Conservation (phyloP, 2,888 invertebrate species). For the Melinopterus prodromus region DNA sequence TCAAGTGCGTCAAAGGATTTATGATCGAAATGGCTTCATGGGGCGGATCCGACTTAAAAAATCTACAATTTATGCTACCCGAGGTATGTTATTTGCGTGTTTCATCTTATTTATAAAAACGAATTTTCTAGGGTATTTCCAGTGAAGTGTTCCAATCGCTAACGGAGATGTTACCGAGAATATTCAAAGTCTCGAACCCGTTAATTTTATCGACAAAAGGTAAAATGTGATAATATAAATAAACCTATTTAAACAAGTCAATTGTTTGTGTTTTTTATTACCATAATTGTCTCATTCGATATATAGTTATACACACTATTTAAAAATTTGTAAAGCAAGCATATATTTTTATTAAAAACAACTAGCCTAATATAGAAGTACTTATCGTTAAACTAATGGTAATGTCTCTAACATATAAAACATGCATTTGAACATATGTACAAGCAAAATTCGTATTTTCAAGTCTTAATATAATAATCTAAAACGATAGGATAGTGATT, state of each 20-base stretch:
- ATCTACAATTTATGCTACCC: constrained; percentile 86
- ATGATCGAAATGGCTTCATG: constrained; percentile 98
- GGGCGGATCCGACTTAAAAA: constrained; percentile 90
- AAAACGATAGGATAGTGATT: constrained; percentile 11
- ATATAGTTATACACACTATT: background rate
- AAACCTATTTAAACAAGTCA: background rate
- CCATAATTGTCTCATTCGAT: background rate
- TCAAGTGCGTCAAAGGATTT: constrained; percentile 99
- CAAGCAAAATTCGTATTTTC: constrained; percentile 30
- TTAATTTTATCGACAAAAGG: constrained; percentile 71
- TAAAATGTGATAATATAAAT: constrained; percentile 18
- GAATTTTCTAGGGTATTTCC: constrained; percentile 71
- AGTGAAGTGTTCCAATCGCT: constrained; percentile 83
- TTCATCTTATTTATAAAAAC: constrained; percentile 25
- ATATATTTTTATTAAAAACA: background rate
- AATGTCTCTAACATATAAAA: background rate
- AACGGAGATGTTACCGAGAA: constrained; percentile 88
- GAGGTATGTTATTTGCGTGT: constrained; percentile 62
- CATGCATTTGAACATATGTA: constrained; percentile 35
- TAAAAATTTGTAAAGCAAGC: background rate
- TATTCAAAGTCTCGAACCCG: constrained; percentile 95
- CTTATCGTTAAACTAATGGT: background rate
- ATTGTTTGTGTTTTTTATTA: background rate
- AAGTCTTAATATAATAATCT: constrained; percentile 22
- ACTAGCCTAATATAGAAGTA: background rate